Base-by-base conservation (phyloP, 2,888 invertebrate species). In the Rutpela maculata region DNA sequence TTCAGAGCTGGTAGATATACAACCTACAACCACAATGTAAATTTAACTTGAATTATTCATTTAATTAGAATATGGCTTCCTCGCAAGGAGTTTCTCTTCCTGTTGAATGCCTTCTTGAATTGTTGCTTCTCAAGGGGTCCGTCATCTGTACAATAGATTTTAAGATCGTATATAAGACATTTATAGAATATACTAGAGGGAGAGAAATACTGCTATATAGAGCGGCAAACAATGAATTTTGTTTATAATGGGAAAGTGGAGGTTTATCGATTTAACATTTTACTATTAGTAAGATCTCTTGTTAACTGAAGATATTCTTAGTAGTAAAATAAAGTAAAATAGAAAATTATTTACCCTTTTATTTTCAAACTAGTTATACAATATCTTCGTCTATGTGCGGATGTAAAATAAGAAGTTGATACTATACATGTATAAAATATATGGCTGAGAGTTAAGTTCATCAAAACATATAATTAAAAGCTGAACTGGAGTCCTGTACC, bases 41-140 rank as follows among this genome's bases (percentile, higher is more conserved):
- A 78, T 78, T 75, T 62, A 76, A 17, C 75, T 71, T 78, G 78
- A 80, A 80, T 80, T 75, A 80, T 80, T 80, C 78, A 80, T 80
- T 80, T 77, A 78, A 80, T 80, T 80, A 80, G 80, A 80, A 80
- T 80, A 80, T 80, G 60, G 80, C 71, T 57, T 71, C 67, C 60
- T 74, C 73, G 69, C 65, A 22, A 68, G 70, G 65, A 65, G 68
- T 74, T 62, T 18, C 66, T 74, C 67, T 77, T 79, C 75, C 74
- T 72, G 75, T 74, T 75, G 76, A 79, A 76, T 60, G 76, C 72
- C 76, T 74, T 43, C 66, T 77, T 70, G 70, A 77, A 70, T 77
- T 77, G 77, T 74, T 67, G 73, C 71, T 74, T 71, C 68, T 76
- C 57, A 74, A 63, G 73, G 78, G 70, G 66, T 59, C 76, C 72